These are phyloP conservation scores for Rana temporaria DNA, from an alignment of 2,113 vertebrate species.

Conservation along the genomic window DNA sequence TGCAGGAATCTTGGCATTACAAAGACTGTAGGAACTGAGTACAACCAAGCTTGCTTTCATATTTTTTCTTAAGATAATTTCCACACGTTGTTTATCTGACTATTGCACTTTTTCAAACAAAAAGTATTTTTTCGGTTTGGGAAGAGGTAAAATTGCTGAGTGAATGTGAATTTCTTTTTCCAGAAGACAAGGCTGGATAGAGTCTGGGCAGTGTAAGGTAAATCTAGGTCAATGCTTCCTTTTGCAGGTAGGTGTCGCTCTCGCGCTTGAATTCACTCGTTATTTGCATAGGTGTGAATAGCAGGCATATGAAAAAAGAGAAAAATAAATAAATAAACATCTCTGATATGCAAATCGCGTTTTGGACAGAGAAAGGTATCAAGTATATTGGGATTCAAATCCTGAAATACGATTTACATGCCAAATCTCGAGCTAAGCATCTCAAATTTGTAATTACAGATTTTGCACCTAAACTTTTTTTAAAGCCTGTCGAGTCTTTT, in stretches of 20 bases:
- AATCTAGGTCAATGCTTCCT: constrained; percentile 72
- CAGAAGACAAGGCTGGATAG: too few species aligned
- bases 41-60: not conserved
- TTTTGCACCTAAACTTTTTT: not conserved
- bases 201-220: not conserved
- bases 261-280: constrained; percentile 87
- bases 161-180: not conserved
- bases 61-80: not conserved
- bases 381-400: not conserved
- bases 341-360: constrained; percentile 23
- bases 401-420: not conserved
- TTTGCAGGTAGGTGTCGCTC: constrained; percentile 98
- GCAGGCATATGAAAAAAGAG: not conserved
- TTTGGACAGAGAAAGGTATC: not conserved
- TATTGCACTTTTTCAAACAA: not conserved
- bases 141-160: too few species aligned
- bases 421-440: not conserved
- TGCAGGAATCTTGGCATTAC: constrained; percentile 70
- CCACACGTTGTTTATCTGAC: too few species aligned
- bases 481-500: not conserved
- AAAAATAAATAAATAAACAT: not conserved
- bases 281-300: constrained; percentile 11
- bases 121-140: not conserved
- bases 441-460: not conserved
- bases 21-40: constrained; percentile 37